Evolutionary conservation across 1,140 invertebrate species (phyloP).

Genomic region (silkworm (Bombyx mori)): ASM3026992v2 NC_085111.1:11529001-11529500

Average conservation of each 20-base stretch:
- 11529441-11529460: conserved; percentile 19
- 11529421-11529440: background rate
- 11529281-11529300: conserved; percentile 20
- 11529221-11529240: conserved; percentile 18
- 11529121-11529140: no score
- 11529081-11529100: no score
- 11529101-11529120: no score
- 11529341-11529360: conserved; percentile 3
- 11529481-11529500: conserved; percentile 28
- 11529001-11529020: no score
- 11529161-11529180: background rate
- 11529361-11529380: no score
- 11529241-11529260: conserved; percentile 21
- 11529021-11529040: no score
- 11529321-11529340: conserved; percentile 20
- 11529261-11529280: conserved; percentile 22
- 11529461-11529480: conserved; percentile 22
- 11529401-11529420: background rate
- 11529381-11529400: background rate
- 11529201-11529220: conserved; percentile 1
- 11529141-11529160: conserved; percentile 1
- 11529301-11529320: conserved; percentile 22
- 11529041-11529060: no score
- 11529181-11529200: no score
- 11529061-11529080: no score